These are phyloP conservation scores for Exephanes ischioxanthus DNA, from an alignment of 2,888 invertebrate genomes.

Conservation along the genomic window DNA sequence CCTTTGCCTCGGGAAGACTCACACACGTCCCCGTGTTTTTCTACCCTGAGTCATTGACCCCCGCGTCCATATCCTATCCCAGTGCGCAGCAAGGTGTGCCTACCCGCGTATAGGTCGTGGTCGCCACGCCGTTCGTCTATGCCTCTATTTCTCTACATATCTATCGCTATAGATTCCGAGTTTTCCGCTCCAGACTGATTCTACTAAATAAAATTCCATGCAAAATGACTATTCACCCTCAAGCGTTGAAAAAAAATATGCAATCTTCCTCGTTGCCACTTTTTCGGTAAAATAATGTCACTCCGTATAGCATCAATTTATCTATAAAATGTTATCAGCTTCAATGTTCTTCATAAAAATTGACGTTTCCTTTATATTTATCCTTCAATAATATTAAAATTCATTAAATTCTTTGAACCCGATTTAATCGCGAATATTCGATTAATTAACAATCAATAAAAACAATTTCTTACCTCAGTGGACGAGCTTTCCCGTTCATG, in stretches of 20 bases:
- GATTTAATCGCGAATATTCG: not conserved
- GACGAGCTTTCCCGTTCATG: conserved; percentile 11
- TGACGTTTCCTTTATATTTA: not conserved
- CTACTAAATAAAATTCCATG: not conserved
- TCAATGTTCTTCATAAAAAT: not conserved
- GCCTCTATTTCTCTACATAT: not conserved
- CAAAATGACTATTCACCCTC: not conserved
- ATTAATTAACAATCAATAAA: not conserved
- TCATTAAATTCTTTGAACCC: not conserved
- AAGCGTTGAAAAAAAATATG: not conserved
- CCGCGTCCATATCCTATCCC: conserved; percentile 47
- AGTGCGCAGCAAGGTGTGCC: conserved; percentile 38
- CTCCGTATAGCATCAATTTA: not conserved
- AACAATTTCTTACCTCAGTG: conserved; percentile 26
- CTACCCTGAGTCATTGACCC: conserved; percentile 60
- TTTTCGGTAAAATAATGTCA: not conserved
- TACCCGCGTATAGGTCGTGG: conserved; percentile 57
- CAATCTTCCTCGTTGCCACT: not conserved
- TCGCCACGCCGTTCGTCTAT: conserved; percentile 26
- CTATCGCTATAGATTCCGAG: conserved; percentile 20
- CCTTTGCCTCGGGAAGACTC: conserved; percentile 45
- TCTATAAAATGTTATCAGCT: not conserved
- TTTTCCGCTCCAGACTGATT: not conserved
- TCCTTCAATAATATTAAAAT: not conserved
- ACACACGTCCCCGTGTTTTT: conserved; percentile 42